A percentile compares a stretch with the other conserved stretches of the same genome.
These are phyloP conservation scores for Falcunculus frontatus DNA, from an alignment of 2,113 vertebrate species.

Conservation along the genomic window DNA sequence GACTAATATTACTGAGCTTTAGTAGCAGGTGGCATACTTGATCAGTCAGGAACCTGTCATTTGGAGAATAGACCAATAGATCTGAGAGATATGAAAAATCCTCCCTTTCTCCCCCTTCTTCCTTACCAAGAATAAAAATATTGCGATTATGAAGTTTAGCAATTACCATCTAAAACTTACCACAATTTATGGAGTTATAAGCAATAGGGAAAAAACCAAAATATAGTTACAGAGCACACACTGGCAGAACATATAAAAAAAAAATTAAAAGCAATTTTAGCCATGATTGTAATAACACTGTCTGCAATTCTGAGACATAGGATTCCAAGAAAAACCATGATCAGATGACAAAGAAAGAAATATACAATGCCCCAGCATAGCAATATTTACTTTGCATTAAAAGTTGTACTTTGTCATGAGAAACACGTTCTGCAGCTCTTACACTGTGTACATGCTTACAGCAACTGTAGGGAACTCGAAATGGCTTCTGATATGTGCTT, in stretches of 20 bases:
- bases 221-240: neutral
- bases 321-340: neutral
- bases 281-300: neutral
- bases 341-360: neutral
- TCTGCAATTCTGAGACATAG: neutral
- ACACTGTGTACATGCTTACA: neutral
- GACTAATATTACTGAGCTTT: constrained; percentile 86
- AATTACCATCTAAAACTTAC: constrained; percentile 55
- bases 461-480: neutral
- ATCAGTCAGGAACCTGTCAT: constrained; percentile 84
- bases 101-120: constrained; percentile 45
- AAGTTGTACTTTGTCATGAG: neutral
- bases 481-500: neutral
- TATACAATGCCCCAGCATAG: neutral
- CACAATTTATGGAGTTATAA: constrained; percentile 8
- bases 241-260: neutral
- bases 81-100: constrained; percentile 77
- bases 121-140: constrained; percentile 63
- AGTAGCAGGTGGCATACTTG: constrained; percentile 81
- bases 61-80: constrained; percentile 79
- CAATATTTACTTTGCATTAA: neutral
- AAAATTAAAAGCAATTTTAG: neutral
- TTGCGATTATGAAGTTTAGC: constrained; percentile 48
- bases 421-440: neutral
- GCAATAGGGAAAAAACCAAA: neutral